Conservation (phyloP, 2,797 vertebrate genomes). For the Thaleichthys pacificus region DNA sequence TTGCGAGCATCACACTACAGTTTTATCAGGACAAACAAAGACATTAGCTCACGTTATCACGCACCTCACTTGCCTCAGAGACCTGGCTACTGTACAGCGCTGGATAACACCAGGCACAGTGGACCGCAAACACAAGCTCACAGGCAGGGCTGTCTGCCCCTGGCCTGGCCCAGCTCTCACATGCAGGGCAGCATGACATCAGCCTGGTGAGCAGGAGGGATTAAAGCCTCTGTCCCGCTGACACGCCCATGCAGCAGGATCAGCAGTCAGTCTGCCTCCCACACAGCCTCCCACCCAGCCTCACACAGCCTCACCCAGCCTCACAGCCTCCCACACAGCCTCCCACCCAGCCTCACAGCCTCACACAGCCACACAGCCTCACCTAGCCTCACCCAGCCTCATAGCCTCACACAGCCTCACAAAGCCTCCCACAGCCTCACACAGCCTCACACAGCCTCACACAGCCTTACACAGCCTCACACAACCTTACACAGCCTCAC, state of each 20-base stretch:
- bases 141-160: background rate
- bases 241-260: constrained; percentile 11
- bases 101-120: background rate
- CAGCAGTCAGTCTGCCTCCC: constrained; percentile 20
- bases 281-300: constrained; percentile 1
- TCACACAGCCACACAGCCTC: background rate
- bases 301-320: constrained; percentile 4
- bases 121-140: background rate
- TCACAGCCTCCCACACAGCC: no score
- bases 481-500: background rate
- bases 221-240: constrained; percentile 28
- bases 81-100: no score
- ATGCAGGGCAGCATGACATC: constrained; percentile 13
- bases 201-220: constrained; percentile 26
- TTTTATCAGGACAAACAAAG: no score
- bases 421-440: constrained; percentile 13
- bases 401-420: constrained; percentile 4
- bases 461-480: background rate
- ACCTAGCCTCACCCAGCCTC: background rate
- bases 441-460: background rate
- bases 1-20: no score
- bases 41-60: no score
- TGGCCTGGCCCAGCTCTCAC: background rate
- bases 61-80: no score
- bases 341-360: no score